Conservation (phyloP, 2,888 invertebrate genomes). For the Meiosimyza platycephala region DNA sequence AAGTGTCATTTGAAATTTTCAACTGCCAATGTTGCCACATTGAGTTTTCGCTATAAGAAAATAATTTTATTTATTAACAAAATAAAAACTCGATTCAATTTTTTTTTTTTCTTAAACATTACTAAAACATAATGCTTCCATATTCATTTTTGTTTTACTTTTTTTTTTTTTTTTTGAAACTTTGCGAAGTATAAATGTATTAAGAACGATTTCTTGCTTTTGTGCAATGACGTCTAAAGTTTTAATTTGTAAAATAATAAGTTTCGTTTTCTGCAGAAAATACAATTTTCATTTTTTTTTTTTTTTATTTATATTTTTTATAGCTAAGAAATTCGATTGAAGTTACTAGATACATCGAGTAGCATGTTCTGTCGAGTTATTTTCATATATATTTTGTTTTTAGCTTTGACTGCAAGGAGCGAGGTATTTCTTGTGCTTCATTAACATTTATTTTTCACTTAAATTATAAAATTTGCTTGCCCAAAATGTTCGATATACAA, state of each 20-base stretch:
- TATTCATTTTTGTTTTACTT: neutral
- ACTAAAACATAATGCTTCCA: constrained; percentile 61
- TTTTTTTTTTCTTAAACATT: constrained; percentile 46
- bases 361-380: neutral
- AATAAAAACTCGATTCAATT: neutral
- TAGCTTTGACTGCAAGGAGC: constrained; percentile 44
- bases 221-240: too few species aligned
- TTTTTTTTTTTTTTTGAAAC: neutral
- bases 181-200: too few species aligned
- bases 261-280: too few species aligned
- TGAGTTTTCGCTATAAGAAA: neutral
- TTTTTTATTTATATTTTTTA: too few species aligned
- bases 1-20: too few species aligned
- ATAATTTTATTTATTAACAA: neutral
- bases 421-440: constrained; percentile 38
- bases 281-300: too few species aligned
- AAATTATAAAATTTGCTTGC: constrained; percentile 19
- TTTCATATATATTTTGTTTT: constrained; percentile 6
- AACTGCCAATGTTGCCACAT: too few species aligned
- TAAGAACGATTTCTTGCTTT: too few species aligned
- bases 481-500: neutral
- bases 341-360: too few species aligned
- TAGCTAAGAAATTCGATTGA: too few species aligned
- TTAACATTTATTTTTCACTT: constrained; percentile 33
- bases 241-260: too few species aligned